Evolutionary conservation across 2,888 invertebrate genomes (phyloP).

Genomic region (Ariolimax columbianus): DNA sequence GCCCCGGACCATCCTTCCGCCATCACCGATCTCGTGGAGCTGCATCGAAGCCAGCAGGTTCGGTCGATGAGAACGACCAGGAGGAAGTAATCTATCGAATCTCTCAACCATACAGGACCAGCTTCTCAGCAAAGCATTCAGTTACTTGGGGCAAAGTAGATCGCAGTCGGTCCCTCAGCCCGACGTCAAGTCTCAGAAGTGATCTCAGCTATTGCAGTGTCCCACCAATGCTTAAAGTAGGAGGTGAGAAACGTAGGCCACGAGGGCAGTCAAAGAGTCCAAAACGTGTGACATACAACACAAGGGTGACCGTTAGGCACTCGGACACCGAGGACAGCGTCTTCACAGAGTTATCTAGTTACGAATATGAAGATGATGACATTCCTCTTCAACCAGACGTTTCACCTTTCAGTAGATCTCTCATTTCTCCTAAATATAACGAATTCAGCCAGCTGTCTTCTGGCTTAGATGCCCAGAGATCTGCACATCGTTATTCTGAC

Average conservation of each 20-base stretch:
- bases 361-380: conserved; percentile 56
- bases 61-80: conserved; percentile 40
- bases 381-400: conserved; percentile 19
- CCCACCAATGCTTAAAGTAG: conserved; percentile 19
- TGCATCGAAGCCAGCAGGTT: neutral
- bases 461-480: neutral
- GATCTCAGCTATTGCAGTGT: conserved; percentile 55
- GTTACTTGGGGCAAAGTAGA: conserved; percentile 63
- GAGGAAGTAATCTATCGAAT: conserved; percentile 61
- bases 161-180: conserved; percentile 68
- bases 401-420: conserved; percentile 36
- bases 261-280: conserved; percentile 66
- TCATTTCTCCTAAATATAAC: conserved; percentile 47
- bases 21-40: conserved; percentile 35
- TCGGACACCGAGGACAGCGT: conserved; percentile 63
- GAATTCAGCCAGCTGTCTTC: conserved; percentile 48
- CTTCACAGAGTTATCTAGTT: conserved; percentile 63
- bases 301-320: conserved; percentile 68
- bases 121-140: conserved; percentile 73
- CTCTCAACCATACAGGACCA: conserved; percentile 74
- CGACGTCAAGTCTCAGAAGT: conserved; percentile 65
- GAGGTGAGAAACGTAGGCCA: conserved; percentile 21
- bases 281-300: conserved; percentile 72
- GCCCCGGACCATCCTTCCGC: conserved; percentile 58
- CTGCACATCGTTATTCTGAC: neutral